These are phyloP conservation scores for Cettia cetti DNA, from an alignment of 2,113 vertebrate species.

Conservation along the genomic window DNA sequence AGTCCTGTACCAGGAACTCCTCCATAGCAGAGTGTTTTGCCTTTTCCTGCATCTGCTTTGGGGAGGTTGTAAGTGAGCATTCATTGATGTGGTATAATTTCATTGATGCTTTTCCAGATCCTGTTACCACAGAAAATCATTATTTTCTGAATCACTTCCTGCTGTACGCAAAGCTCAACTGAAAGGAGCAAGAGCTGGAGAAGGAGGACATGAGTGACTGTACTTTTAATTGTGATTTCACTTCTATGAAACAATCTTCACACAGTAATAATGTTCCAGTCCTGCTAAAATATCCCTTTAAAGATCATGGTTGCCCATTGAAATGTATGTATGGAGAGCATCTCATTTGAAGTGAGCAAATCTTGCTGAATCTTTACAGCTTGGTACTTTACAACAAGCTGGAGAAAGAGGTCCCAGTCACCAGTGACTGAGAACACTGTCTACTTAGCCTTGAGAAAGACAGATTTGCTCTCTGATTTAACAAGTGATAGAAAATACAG, in stretches of 20 bases:
- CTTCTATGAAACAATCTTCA: not conserved
- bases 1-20: not conserved
- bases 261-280: not conserved
- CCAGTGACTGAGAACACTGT: not conserved
- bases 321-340: accelerated
- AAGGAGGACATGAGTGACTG: not conserved
- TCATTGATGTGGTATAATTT: not conserved
- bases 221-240: not conserved
- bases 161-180: not conserved
- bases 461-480: not conserved
- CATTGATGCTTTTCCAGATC: not conserved
- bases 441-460: not conserved
- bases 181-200: not conserved
- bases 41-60: not conserved
- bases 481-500: not conserved
- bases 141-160: slow-evolving; percentile 30
- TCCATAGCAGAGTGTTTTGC: not conserved
- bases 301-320: not conserved
- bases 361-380: not conserved
- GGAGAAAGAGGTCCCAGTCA: not conserved
- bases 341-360: not conserved
- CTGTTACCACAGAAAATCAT: not conserved
- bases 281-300: not conserved
- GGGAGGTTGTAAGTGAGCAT: not conserved
- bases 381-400: not conserved